Base-by-base conservation (phyloP, 2,888 invertebrate species). In the Molorchus minor region DNA sequence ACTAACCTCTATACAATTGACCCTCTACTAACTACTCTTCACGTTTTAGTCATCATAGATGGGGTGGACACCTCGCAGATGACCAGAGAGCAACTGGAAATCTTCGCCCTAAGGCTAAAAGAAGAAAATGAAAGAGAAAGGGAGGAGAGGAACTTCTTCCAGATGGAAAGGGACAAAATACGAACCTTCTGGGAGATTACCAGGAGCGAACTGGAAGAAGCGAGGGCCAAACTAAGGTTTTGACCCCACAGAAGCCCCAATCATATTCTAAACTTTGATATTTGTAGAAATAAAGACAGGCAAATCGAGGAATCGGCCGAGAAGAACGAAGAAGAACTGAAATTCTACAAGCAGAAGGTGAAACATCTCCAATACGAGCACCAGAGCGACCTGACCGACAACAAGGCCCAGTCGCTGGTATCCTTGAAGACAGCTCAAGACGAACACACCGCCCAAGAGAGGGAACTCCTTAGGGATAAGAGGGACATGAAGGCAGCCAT, bases 181-280 rank as follows among this genome's bases (percentile, higher is more conserved):
- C 87, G 94, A 68, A 94, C 94, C 2, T 96, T 96, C 78, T 98
- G 97, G 97, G 96, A 97, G 81, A 95, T 97, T 53, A 93, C 96
- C 0, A 87, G 93, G 67, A 89, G 92, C 71, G 94, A 97, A 76
- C 81, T 96, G 36, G 94, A 96, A 74, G 93, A 95, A 82, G 87
- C 88, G 8, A 88, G 89, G 75, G 90, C 93, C 3, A 84, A 86
- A 71, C 76, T 90, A 10, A 82, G 89, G 83, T 85, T 71, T 16
- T 1, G 15, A 35, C 19, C 16, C 7, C 15, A n/a, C n/a, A n/a
- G n/a, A n/a, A n/a, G n/a, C n/a, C 1, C 25, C 51, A 8, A 38
- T 15, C 21, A 3, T n/a, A 51, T 3, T 3, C 21, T 5, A 20
- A 4, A 12, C 3, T 36, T 51, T 19, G 10, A 44, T 19, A 44